A percentile compares a stretch with the other conserved stretches of the same genome.
Conservation (phyloP, 2,888 invertebrate genomes). For the Chorisops tibialis region DNA sequence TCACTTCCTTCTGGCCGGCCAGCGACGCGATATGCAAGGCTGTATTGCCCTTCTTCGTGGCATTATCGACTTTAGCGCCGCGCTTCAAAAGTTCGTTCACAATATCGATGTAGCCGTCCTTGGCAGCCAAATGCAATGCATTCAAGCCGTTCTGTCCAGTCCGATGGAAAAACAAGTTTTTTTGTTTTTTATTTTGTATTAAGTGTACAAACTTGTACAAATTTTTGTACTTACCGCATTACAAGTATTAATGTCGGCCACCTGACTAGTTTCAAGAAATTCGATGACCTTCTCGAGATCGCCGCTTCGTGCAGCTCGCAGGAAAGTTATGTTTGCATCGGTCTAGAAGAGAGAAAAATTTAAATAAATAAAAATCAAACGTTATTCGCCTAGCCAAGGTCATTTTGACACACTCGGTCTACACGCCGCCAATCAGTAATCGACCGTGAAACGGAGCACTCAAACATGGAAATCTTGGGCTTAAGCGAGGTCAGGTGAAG, state of each 20-base stretch:
- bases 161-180: constrained; percentile 29
- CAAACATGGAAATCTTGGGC: too few relatives aligned
- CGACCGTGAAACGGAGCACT: too few relatives aligned
- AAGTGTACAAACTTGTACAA: neutral
- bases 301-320: constrained; percentile 95
- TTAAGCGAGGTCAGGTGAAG: too few relatives aligned
- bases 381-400: neutral
- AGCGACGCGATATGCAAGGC: constrained; percentile 96
- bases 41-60: constrained; percentile 96
- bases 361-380: neutral
- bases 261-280: constrained; percentile 78
- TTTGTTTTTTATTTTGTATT: neutral
- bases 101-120: constrained; percentile 94
- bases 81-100: constrained; percentile 86
- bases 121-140: constrained; percentile 94
- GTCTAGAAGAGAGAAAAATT: constrained; percentile 45
- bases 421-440: too few relatives aligned
- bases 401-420: neutral
- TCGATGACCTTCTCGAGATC: constrained; percentile 94
- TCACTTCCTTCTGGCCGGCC: constrained; percentile 94
- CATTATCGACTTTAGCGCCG: constrained; percentile 90
- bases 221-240: constrained; percentile 77
- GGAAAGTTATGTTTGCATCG: constrained; percentile 94
- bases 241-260: constrained; percentile 95
- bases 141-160: constrained; percentile 87